These are phyloP conservation scores for Drosophila azteca DNA, from an alignment of 1,140 invertebrate genomes.

Conservation along the genomic window DNA sequence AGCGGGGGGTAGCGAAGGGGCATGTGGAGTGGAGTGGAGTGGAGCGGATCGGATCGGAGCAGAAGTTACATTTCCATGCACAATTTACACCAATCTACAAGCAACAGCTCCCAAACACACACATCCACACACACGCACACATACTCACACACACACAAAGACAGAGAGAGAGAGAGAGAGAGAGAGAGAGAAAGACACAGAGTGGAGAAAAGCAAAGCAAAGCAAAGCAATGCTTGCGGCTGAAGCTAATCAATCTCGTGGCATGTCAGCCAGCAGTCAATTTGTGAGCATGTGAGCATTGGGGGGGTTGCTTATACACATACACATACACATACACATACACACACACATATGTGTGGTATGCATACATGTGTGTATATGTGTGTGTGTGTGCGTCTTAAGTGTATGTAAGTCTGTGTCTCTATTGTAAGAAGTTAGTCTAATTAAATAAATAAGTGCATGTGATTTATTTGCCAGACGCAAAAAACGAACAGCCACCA, in stretches of 20 bases:
- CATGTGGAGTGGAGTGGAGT: neutral
- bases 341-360: neutral
- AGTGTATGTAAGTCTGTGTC: constrained; percentile 63
- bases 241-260: constrained; percentile 79
- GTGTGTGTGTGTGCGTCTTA: constrained; percentile 4
- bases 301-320: constrained; percentile 19
- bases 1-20: too few species aligned
- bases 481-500: constrained; percentile 16
- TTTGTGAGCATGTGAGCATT: constrained; percentile 60
- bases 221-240: constrained; percentile 64
- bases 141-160: constrained; percentile 9
- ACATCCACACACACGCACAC: constrained; percentile 8
- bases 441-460: constrained; percentile 82
- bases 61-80: constrained; percentile 82
- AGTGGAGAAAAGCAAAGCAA: constrained; percentile 1
- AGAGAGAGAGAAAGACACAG: neutral
- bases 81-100: constrained; percentile 79
- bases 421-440: constrained; percentile 80
- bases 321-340: neutral
- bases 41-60: constrained; percentile 42
- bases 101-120: constrained; percentile 33
- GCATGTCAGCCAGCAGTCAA: constrained; percentile 76
- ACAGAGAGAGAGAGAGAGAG: neutral
- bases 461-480: constrained; percentile 77
- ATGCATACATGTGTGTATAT: constrained; percentile 1